Percentiles rank a stretch among this genome's conserved stretches.
Conservation (phyloP, 2,113 vertebrate genomes). For the Colius striatus region DNA sequence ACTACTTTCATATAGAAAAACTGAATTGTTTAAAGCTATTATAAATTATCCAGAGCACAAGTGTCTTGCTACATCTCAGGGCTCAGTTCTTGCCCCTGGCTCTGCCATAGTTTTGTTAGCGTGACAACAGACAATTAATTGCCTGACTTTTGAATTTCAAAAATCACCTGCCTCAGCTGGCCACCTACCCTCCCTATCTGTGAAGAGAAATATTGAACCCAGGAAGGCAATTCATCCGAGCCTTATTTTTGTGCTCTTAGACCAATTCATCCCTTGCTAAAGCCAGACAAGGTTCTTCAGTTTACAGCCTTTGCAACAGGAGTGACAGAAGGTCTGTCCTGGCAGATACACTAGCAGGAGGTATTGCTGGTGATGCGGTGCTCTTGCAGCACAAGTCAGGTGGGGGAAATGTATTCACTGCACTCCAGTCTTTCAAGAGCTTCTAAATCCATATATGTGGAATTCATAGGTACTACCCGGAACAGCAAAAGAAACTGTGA, state of each 20-base stretch:
- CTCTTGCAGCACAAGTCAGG: accelerated
- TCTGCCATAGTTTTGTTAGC: not conserved
- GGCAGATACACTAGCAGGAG: not conserved
- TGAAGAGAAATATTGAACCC: not conserved
- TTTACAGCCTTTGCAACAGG: not conserved
- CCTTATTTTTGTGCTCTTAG: not conserved
- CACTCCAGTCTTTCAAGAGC: not conserved
- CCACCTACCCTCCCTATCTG: not conserved
- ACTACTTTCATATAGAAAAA: not conserved
- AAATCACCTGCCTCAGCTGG: not conserved
- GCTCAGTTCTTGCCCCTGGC: not conserved
- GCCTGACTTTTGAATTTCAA: not conserved
- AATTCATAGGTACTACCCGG: not conserved
- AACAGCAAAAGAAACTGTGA: not conserved
- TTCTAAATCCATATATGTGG: not conserved
- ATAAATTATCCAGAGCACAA: not conserved
- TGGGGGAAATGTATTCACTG: not conserved
- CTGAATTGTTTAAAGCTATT: not conserved
- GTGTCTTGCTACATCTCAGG: not conserved
- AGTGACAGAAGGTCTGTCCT: not conserved
- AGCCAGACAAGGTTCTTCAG: not conserved
- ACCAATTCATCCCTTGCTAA: not conserved
- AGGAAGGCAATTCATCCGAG: not conserved
- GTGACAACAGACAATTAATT: not conserved
- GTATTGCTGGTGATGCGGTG: not conserved